Conservation (phyloP, 2,797 vertebrate species). For the Anguilla anguilla region DNA sequence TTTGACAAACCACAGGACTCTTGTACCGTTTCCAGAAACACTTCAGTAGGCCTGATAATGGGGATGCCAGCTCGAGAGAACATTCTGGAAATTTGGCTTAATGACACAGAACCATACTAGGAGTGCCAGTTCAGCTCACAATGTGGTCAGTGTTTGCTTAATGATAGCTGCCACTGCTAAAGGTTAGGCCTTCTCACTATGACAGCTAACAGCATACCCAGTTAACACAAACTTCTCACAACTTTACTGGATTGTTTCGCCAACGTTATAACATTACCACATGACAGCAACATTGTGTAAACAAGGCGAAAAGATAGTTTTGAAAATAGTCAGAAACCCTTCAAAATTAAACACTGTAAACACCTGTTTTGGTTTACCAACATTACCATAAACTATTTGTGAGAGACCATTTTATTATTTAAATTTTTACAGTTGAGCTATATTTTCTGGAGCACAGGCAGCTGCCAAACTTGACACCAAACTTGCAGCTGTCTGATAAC, state of each 20-base stretch:
- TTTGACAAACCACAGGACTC: slow-evolving; percentile 39
- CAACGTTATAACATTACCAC: too few species aligned
- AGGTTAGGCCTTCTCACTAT: slow-evolving; percentile 5
- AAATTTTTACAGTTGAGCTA: not conserved
- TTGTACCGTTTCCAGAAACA: slow-evolving; percentile 44
- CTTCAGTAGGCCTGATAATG: slow-evolving; percentile 43
- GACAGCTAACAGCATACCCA: not conserved
- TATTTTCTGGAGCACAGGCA: not conserved
- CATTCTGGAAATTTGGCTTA: slow-evolving; percentile 35
- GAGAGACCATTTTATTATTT: not conserved
- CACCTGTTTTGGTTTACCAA: not conserved
- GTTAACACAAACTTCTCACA: too few species aligned
- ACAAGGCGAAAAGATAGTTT: not conserved
- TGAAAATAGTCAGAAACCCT: not conserved
- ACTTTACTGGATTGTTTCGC: too few species aligned
- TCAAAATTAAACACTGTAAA: not conserved
- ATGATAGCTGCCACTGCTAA: not conserved
- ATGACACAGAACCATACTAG: slow-evolving; percentile 19
- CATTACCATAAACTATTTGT: not conserved
- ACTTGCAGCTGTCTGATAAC: too few species aligned
- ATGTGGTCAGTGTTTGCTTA: slow-evolving; percentile 20
- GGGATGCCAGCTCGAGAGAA: slow-evolving; percentile 39
- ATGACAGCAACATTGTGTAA: not conserved
- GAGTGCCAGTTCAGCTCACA: slow-evolving; percentile 25
- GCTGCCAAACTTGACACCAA: too few species aligned